Conservation (phyloP, 2,888 invertebrate species). For the Spodoptera littoralis region DNA sequence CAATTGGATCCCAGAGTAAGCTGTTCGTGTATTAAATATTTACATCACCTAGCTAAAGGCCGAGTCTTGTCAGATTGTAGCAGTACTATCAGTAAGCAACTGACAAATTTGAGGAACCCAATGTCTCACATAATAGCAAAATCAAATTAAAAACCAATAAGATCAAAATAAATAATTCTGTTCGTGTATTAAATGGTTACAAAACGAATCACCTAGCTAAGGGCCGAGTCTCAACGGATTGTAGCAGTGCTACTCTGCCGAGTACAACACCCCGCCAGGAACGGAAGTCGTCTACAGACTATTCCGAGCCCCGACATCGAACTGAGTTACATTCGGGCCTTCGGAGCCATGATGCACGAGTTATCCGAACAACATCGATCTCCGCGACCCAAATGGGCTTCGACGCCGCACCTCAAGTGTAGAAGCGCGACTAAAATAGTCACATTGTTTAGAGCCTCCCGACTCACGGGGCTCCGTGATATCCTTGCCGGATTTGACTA, state of each 20-base stretch:
- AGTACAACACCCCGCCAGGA: conserved; percentile 85
- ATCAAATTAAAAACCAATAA: too few species aligned
- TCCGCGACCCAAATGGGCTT: conserved; percentile 73
- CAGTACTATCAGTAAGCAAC: too few species aligned
- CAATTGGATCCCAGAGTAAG: too few species aligned
- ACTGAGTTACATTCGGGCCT: conserved; percentile 63
- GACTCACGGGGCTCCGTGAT: conserved; percentile 78
- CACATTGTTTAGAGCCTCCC: conserved; percentile 84
- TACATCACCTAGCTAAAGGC: too few species aligned
- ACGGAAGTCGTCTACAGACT: conserved; percentile 90
- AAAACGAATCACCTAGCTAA: conserved; percentile 64
- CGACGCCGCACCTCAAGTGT: conserved; percentile 70
- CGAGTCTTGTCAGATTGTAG: too few species aligned
- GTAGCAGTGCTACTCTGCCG: conserved; percentile 75
- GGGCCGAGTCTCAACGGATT: conserved; percentile 90
- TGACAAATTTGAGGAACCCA: too few species aligned
- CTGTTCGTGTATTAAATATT: too few species aligned
- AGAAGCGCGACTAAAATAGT: conserved; percentile 71
- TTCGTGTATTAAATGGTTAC: conserved; percentile 26
- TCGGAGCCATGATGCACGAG: conserved; percentile 62
- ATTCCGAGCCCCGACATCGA: conserved; percentile 89
- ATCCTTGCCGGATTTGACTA: conserved; percentile 86
- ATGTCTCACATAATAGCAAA: too few species aligned
- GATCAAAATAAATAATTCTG: not conserved
- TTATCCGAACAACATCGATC: conserved; percentile 69